Base-by-base conservation (phyloP, 2,888 invertebrate species). In the Timandra comae region DNA sequence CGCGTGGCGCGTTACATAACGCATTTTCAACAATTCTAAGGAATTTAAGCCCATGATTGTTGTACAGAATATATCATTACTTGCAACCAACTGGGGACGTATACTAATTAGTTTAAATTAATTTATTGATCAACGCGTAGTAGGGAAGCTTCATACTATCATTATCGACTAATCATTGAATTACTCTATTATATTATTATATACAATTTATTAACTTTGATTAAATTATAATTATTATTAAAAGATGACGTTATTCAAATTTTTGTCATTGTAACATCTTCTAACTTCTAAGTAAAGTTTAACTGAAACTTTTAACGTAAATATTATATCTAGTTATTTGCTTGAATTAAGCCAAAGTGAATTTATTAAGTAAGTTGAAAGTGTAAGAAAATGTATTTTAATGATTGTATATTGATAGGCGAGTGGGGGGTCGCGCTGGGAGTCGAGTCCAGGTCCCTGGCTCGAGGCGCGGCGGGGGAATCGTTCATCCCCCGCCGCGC, bases 71-170 rank as follows among this genome's bases (percentile, higher is more conserved):
- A 81, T 82, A 85, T 82, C 80, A 82, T 74, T 74, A 80, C 65
- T 63, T 70, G 76, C 69, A 68, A 77, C 78, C 67, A 60, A 65
- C 72, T 65, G 86, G 81, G 24, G 81, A 74, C 88, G 88, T 88
- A 86, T 88, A 88, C 88, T 88, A 88, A 87, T 87, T 89, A 89
- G 88, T 88, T 88, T 88, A 88, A 87, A 85, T 84, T 88, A 88
- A 88, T 87, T 87, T 81, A 86, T 82, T 87, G 87, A 85, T 79
- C 86, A 86, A 78, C 84, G 78, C 80, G 85, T 87, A n/a, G n/a
- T n/a, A 85, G 85, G 74, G 78, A 86, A 79, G 87, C 87, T 87
- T 87, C 85, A 86, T 86, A 82, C 77, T 85, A 86, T 86, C 81
- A 86, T 85, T 85, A 85, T 78, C 68, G 75, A 82, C 82, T 85